Evolutionary conservation across 1,140 invertebrate species (phyloP), one percentile per base, ranked within the genome.

Genomic region (Sycophila sp.): DNA sequence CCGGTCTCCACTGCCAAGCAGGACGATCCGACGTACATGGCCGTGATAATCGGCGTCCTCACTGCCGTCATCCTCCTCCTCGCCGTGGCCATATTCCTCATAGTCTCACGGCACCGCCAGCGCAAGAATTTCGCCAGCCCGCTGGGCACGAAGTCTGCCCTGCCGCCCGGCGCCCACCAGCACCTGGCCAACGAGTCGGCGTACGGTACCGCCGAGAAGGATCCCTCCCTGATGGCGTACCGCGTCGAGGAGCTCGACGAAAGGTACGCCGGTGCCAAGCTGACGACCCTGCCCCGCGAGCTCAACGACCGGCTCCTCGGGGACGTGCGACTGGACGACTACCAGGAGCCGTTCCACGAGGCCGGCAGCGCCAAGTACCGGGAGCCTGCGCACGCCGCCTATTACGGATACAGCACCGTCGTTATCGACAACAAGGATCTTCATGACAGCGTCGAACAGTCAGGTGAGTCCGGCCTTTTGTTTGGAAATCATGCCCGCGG

Each of bases 31-130:
- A 87, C 87, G 5, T 89, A 90, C 79, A 90, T 91, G 82, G 90
- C 90, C 4, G 87, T 91, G 75, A 89, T 91, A 77, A 90, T 92
- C 73, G 91, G 90, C 2, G 88, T 90, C 3, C 77, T 92, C 32
- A 89, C 89, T 15, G 90, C 90, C 0, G 88, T 91, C 30, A 90
- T 91, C 65, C 81, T 91, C n/a, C 77, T 89, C 2, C 73, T 89
- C 26, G 87, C 87, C 3, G 87, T 89, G 4, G 87, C 88, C 40
- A 90, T 91, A 71, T 88, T 90, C 72, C 79, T 90, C 36, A 89
- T 91, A 75, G 85, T 91, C 19, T 83, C 86, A 58, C 85, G 89
- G 6, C 88, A 90, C 73, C 85, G 89, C 30, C 86, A 89, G 63
- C 85, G 89, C 53, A 91, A 91, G 73, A 86, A 84, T 69, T 87